Percentiles rank a stretch among this genome's conserved stretches.
Conservation (phyloP, 2,888 invertebrate species). For the Lissocephala sabroskyi region DNA sequence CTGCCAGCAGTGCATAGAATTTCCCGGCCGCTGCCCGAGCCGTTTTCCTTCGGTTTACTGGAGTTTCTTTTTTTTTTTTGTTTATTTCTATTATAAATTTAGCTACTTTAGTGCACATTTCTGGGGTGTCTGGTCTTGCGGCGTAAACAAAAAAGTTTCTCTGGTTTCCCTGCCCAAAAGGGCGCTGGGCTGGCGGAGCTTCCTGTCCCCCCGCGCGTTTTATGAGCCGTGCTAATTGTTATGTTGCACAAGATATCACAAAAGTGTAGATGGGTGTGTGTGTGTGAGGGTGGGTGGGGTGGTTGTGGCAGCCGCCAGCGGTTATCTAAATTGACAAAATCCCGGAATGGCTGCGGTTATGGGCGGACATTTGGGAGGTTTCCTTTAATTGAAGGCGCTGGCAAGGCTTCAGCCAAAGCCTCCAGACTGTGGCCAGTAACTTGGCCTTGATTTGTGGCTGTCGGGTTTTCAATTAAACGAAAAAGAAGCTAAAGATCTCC, state of each 20-base stretch:
- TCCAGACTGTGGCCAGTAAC: too few species aligned
- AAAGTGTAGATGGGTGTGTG: slow-evolving; percentile 36
- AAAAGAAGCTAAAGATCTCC: too few species aligned
- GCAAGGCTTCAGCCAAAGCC: too few species aligned
- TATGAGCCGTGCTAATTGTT: slow-evolving; percentile 52
- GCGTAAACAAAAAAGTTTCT: slow-evolving; percentile 39
- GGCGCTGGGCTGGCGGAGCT: neutral
- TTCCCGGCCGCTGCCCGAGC: too few species aligned
- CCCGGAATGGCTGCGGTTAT: too few species aligned
- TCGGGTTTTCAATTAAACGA: too few species aligned
- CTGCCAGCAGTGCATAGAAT: slow-evolving; percentile 16
- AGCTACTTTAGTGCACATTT: slow-evolving; percentile 54
- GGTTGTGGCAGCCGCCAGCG: too few species aligned
- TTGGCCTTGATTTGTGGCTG: too few species aligned
- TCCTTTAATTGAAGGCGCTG: slow-evolving; percentile 21
- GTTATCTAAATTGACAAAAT: slow-evolving; percentile 53
- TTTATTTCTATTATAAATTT: slow-evolving; percentile 62
- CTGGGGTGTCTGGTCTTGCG: slow-evolving; percentile 8
- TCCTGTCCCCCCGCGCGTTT: slow-evolving; percentile 12
- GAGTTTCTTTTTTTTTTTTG: slow-evolving; percentile 21
- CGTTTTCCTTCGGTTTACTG: too few species aligned
- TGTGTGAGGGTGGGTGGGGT: too few species aligned
- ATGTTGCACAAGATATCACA: slow-evolving; percentile 62
- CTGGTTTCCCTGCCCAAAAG: slow-evolving; percentile 5
- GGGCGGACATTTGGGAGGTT: too few species aligned